Evolutionary conservation across 2,797 vertebrate genomes (phyloP).

Genomic region (Alcedo atthis): DNA sequence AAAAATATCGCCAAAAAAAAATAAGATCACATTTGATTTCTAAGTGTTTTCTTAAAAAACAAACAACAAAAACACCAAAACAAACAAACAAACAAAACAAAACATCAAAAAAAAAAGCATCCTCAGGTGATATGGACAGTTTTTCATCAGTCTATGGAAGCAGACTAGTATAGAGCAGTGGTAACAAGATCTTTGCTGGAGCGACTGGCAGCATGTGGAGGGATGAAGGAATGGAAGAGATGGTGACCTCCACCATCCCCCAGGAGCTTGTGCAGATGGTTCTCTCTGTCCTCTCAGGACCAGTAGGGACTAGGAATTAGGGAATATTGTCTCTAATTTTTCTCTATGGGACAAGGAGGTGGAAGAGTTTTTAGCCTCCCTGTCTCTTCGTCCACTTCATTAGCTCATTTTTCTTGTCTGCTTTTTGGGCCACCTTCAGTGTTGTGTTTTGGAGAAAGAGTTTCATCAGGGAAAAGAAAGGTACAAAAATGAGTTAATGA

Average conservation of each 20-base stretch:
- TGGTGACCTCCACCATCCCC: background rate
- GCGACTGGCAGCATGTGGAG: background rate
- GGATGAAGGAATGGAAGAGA: background rate
- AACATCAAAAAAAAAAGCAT: background rate
- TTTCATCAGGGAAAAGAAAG: constrained; percentile 26
- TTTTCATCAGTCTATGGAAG: background rate
- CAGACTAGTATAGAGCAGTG: background rate
- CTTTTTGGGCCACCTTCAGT: constrained; percentile 3
- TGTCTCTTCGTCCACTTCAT: background rate
- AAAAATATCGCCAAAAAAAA: background rate
- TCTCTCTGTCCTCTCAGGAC: fast-evolving
- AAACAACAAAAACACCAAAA: background rate
- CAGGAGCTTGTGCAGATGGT: background rate
- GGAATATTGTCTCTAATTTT: background rate
- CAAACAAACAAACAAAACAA: no score
- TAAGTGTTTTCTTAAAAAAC: background rate
- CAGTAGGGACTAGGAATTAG: background rate
- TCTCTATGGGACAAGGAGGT: background rate
- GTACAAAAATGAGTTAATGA: constrained; percentile 43
- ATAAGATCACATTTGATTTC: background rate
- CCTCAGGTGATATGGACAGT: background rate
- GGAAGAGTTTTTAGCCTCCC: background rate
- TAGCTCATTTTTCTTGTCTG: background rate
- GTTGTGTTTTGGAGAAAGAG: constrained; percentile 1
- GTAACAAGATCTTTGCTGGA: background rate